Evolutionary conservation across 2,888 invertebrate genomes (phyloP), one percentile per base, ranked within the genome.

Genomic region (Ophion ellenae): DNA sequence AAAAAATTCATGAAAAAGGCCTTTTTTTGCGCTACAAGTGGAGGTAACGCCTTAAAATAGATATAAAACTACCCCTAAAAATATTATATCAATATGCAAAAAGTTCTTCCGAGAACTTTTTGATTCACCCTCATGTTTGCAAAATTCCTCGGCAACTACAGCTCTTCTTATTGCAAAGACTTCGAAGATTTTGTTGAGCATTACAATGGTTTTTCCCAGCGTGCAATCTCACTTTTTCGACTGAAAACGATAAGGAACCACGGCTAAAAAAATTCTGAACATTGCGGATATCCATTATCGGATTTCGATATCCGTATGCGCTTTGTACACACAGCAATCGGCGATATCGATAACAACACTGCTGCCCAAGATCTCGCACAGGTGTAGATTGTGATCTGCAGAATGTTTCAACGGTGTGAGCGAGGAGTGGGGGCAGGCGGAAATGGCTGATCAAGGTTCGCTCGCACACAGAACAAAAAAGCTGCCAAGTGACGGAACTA

Each of bases 301-400:
- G 40, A 73, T 63, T 73, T 66, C 73, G 7, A 40, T 63, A 9
- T 17, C 28, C 53, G n/a, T 64, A 9, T 11, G 36, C 20, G 69
- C 36, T 45, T 24, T 20, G 66, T 45, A 9, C 47, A 57, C n/a
- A 10, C 71, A 59, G 24, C 59, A 36, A 59, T 32, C 14, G 40
- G 47, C 74, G 75, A 76, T 70, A 69, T 69, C 75, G 75, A 69
- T 67, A 81, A 45, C 14, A 75, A 45, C 14, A 28, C 59, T 57
- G 67, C 66, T n/a, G 14, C 36, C 40, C n/a, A 57, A 53, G 57
- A 57, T 2, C 24, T 11, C 59, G 20, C 10, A 53, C 24, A 20
- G 28, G 7, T 24, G 40, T 64, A 80, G 71, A 71, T n/a, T 63
- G 20, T n/a, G 47, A 59, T 28, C 24, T 40, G 45, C 63, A 28